Conservation (phyloP, 1,140 invertebrate species). For the Bacillus rossius region DNA sequence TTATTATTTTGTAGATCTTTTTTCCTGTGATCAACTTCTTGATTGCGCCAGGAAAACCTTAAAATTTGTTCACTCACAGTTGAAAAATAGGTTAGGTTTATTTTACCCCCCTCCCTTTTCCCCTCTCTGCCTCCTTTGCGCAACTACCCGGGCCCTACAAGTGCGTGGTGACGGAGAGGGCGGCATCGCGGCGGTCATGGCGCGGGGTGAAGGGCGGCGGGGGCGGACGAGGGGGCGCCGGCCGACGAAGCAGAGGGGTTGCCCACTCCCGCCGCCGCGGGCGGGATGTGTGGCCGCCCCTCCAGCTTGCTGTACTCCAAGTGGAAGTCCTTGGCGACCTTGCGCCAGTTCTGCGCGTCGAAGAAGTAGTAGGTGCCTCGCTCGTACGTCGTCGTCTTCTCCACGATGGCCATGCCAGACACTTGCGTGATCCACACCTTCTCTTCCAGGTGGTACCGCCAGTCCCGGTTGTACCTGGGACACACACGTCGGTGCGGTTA, state of each 20-base stretch:
- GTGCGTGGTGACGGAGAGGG: not conserved
- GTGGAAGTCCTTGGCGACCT: constrained; percentile 94
- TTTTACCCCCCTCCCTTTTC: too few species aligned
- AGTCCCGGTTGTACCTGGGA: constrained; percentile 89
- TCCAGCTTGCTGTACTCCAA: constrained; percentile 97
- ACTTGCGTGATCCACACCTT: constrained; percentile 98
- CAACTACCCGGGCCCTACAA: not conserved
- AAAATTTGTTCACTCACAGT: too few species aligned
- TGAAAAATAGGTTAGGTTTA: too few species aligned
- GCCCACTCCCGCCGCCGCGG: too few species aligned
- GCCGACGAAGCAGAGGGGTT: constrained; percentile 1
- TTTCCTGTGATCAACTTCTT: too few species aligned
- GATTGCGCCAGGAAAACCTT: too few species aligned
- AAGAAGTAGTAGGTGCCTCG: constrained; percentile 98
- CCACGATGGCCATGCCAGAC: constrained; percentile 83
- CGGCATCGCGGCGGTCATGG: constrained; percentile 5
- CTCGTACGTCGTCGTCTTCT: constrained; percentile 94
- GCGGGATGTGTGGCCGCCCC: constrained; percentile 60
- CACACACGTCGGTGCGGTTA: too few species aligned
- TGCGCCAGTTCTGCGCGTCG: constrained; percentile 95
- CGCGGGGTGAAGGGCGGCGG: constrained; percentile 1
- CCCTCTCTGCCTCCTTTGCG: too few species aligned
- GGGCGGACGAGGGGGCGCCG: not conserved
- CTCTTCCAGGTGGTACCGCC: constrained; percentile 99
- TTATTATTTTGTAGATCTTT: too few species aligned